Conservation (phyloP, 2,113 vertebrate species). For the Lipotes vexillifer region DNA sequence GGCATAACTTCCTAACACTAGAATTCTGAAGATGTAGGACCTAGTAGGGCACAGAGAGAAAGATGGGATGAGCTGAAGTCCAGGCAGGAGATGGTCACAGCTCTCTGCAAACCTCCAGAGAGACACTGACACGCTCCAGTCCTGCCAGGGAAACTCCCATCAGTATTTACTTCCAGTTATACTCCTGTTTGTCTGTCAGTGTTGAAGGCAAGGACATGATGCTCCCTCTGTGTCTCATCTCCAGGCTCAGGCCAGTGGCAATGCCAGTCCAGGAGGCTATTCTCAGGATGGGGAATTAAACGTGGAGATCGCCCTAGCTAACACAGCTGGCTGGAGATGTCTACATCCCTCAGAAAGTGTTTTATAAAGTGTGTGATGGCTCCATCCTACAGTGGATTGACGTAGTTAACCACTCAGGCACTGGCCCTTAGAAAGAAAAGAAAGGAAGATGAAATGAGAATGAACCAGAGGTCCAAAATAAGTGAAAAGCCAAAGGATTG, state of each 20-base stretch:
- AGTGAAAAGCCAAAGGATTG: background rate
- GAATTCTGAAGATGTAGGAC: slow-evolving; percentile 47
- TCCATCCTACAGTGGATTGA: background rate
- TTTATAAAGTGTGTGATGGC: background rate
- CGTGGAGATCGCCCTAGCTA: background rate
- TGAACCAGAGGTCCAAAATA: background rate
- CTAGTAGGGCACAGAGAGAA: slow-evolving; percentile 37
- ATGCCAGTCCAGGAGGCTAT: background rate
- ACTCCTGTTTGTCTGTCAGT: background rate
- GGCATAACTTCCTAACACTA: slow-evolving; percentile 60
- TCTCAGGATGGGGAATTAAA: background rate
- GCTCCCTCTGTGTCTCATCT: background rate
- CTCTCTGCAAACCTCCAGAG: background rate
- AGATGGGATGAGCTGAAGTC: background rate
- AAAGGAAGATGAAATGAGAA: background rate
- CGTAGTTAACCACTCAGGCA: background rate
- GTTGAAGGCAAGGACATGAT: background rate
- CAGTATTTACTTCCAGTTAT: background rate
- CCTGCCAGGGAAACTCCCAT: background rate
- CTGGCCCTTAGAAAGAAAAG: background rate
- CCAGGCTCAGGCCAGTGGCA: background rate
- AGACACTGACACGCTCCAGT: background rate
- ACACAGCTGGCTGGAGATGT: background rate
- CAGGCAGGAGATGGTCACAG: background rate
- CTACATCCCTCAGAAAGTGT: background rate